Percentiles rank a stretch among this genome's conserved stretches.
Evolutionary conservation across 2,888 invertebrate genomes (phyloP).

Genomic region (Hemaris fuciformis): DNA sequence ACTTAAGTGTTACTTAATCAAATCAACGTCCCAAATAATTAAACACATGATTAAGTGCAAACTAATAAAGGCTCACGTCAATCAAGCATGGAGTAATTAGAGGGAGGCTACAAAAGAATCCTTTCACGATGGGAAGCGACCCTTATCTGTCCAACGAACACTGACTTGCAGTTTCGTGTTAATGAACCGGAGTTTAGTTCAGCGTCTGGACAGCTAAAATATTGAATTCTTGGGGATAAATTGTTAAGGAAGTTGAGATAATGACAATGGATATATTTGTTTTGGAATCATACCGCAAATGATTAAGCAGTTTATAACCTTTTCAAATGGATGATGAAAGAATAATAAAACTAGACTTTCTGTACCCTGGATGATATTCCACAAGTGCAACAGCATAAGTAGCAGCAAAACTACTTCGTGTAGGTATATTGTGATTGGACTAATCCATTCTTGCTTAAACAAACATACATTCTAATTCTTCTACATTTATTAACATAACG

Average conservation of each 20-base stretch:
- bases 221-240: background rate
- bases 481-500: too few relatives aligned
- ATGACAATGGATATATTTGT: too few relatives aligned
- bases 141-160: background rate
- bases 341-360: too few relatives aligned
- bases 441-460: too few relatives aligned
- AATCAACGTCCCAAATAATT: background rate
- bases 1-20: background rate
- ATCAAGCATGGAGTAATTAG: constrained; percentile 7
- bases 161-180: background rate
- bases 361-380: too few relatives aligned
- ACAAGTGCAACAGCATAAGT: too few relatives aligned
- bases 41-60: background rate
- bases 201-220: background rate
- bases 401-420: too few relatives aligned
- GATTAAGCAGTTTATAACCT: too few relatives aligned
- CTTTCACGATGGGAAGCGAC: background rate
- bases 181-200: background rate
- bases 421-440: too few relatives aligned
- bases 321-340: too few relatives aligned
- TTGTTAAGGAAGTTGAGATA: background rate
- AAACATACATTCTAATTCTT: too few relatives aligned
- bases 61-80: constrained; percentile 5
- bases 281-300: too few relatives aligned
- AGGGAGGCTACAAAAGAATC: background rate